Evolutionary conservation across 2,113 vertebrate genomes (phyloP).

Genomic region (Indicator maculatus): DNA sequence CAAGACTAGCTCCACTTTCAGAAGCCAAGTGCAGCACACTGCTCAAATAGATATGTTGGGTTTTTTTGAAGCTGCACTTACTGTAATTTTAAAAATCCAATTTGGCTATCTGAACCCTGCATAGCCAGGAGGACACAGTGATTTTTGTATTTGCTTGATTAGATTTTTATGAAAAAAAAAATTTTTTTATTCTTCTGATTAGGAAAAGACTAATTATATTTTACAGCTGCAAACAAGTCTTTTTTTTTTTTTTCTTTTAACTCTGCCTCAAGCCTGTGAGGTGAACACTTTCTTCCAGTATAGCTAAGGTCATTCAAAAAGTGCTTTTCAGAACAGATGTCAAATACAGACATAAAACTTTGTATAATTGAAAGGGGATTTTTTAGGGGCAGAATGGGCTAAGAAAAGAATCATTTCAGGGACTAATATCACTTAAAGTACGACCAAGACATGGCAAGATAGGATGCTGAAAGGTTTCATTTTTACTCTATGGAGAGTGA

Average conservation of each 20-base stretch:
- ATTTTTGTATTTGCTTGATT: conserved; percentile 7
- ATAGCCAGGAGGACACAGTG: conserved; percentile 29
- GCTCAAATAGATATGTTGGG: not conserved
- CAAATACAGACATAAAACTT: conserved; percentile 31
- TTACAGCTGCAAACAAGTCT: not conserved
- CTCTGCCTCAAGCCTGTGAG: conserved; percentile 9
- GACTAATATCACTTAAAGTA: conserved; percentile 51
- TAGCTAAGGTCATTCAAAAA: conserved; percentile 55
- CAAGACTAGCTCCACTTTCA: conserved; percentile 56
- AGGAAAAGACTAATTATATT: conserved; percentile 36
- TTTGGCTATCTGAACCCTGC: conserved; percentile 49
- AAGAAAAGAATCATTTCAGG: conserved; percentile 46
- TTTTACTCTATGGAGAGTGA: conserved; percentile 68
- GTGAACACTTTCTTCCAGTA: conserved; percentile 3
- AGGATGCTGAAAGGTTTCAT: conserved; percentile 11
- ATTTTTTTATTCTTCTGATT: conserved; percentile 22
- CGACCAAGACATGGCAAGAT: conserved; percentile 47
- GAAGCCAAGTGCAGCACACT: conserved; percentile 31
- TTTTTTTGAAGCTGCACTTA: conserved; percentile 34
- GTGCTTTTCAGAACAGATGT: conserved; percentile 54
- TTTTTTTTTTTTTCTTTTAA: not conserved
- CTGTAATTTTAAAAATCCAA: conserved; percentile 35
- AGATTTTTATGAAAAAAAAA: conserved; percentile 42
- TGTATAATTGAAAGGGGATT: conserved; percentile 28
- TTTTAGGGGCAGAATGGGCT: not conserved